Conservation (phyloP, 2,113 vertebrate genomes). For the Sapayoa aenigma region DNA sequence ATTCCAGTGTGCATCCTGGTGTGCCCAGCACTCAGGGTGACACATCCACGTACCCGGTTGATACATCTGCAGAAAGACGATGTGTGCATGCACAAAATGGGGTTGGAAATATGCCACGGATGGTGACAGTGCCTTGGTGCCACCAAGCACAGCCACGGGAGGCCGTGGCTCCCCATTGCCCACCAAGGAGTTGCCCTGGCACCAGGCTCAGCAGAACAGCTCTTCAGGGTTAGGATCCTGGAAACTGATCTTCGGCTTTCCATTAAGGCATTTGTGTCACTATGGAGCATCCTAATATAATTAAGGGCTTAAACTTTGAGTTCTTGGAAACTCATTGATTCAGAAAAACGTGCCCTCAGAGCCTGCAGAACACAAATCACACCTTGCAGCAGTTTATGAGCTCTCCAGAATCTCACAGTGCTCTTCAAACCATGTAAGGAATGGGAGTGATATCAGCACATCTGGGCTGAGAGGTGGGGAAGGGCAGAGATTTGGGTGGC, state of each 20-base stretch:
- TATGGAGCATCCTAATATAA: neutral
- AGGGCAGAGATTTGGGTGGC: neutral
- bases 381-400: neutral
- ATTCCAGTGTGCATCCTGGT: accelerated
- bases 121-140: too few species aligned
- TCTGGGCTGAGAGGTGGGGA: neutral
- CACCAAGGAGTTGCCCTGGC: neutral
- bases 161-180: neutral
- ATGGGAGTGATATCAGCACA: accelerated
- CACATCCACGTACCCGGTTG: accelerated
- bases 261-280: neutral
- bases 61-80: accelerated
- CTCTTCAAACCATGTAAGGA: neutral
- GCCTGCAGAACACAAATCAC: neutral
- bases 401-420: neutral
- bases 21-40: accelerated
- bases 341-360: neutral
- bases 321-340: neutral
- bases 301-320: neutral
- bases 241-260: neutral
- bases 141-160: neutral
- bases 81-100: accelerated
- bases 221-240: neutral
- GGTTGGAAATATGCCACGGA: accelerated
- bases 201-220: accelerated